Percentiles rank a stretch among this genome's conserved stretches.
Evolutionary conservation across 2,888 invertebrate species (phyloP).

Genomic region (Cyaniris semiargus): DNA sequence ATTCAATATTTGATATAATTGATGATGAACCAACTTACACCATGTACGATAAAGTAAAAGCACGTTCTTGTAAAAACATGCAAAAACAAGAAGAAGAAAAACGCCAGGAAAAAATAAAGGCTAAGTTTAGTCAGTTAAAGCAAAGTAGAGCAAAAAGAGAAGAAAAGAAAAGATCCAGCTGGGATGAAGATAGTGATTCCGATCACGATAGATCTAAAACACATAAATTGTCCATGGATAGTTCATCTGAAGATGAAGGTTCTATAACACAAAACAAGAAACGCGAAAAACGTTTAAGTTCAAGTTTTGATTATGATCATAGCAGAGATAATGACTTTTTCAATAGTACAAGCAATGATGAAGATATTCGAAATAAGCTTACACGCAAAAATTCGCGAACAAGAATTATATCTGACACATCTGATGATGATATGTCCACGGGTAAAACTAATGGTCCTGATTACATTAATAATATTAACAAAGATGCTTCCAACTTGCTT

Average conservation of each 20-base stretch:
- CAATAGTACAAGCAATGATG: conserved; percentile 73
- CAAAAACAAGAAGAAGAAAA: conserved; percentile 95
- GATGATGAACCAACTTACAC: conserved; percentile 95
- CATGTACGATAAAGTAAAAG: conserved; percentile 99
- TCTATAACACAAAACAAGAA: conserved; percentile 65
- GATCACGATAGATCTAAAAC: conserved; percentile 73
- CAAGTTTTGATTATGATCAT: conserved; percentile 60
- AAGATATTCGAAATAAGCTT: conserved; percentile 78
- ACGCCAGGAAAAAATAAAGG: conserved; percentile 91
- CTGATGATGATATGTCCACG: conserved; percentile 84
- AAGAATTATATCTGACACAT: conserved; percentile 89
- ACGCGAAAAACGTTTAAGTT: conserved; percentile 69
- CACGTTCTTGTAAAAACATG: conserved; percentile 95
- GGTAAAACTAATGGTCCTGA: conserved; percentile 69
- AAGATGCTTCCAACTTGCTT: conserved; percentile 75
- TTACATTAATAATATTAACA: conserved; percentile 72
- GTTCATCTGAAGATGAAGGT: conserved; percentile 79
- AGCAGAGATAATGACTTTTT: conserved; percentile 74
- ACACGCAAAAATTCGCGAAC: conserved; percentile 85
- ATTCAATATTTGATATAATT: conserved; percentile 94
- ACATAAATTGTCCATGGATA: conserved; percentile 71
- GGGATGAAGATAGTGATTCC: conserved; percentile 92
- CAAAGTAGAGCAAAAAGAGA: conserved; percentile 92
- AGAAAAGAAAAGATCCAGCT: conserved; percentile 94
- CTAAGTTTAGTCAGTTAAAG: conserved; percentile 93